phyloP scores from a whole-genome alignment of 1,140 invertebrate species.

The Hyles vespertilio region DNA sequence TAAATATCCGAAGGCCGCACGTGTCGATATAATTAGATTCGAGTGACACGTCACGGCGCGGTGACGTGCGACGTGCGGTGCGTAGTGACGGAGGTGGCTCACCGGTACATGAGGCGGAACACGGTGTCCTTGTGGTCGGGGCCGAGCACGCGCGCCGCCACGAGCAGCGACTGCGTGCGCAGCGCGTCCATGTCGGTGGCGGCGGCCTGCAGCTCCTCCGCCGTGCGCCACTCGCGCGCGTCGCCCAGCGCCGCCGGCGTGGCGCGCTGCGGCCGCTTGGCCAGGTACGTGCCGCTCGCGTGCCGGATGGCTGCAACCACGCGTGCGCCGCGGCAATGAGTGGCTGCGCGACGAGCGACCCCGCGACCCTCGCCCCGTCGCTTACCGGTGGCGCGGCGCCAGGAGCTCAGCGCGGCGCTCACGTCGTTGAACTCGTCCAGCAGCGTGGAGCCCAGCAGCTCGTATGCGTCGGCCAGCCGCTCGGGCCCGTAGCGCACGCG shows the following conservation, averaged over 20 bases:
- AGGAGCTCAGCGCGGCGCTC: constrained; percentile 78
- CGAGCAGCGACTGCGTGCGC: constrained; percentile 88
- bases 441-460: constrained; percentile 89
- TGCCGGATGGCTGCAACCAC: constrained; percentile 50
- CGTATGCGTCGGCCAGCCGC: constrained; percentile 87
- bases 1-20: background rate
- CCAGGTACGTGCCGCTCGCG: constrained; percentile 27
- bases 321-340: too few species aligned
- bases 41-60: background rate
- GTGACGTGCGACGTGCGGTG: background rate
- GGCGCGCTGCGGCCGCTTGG: constrained; percentile 49
- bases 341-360: too few species aligned
- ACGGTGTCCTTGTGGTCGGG: constrained; percentile 89
- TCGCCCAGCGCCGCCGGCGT: constrained; percentile 76
- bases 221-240: constrained; percentile 82
- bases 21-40: too few species aligned
- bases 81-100: background rate
- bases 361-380: too few species aligned
- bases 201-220: constrained; percentile 83
- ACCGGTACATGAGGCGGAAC: constrained; percentile 80
- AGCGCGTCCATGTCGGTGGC: constrained; percentile 87
- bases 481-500: constrained; percentile 79
- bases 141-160: constrained; percentile 89
- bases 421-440: constrained; percentile 89
- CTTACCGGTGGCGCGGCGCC: constrained; percentile 78